phyloP scores from a whole-genome alignment of 2,888 invertebrate genomes.

The Linnaemya tessellans region DNA sequence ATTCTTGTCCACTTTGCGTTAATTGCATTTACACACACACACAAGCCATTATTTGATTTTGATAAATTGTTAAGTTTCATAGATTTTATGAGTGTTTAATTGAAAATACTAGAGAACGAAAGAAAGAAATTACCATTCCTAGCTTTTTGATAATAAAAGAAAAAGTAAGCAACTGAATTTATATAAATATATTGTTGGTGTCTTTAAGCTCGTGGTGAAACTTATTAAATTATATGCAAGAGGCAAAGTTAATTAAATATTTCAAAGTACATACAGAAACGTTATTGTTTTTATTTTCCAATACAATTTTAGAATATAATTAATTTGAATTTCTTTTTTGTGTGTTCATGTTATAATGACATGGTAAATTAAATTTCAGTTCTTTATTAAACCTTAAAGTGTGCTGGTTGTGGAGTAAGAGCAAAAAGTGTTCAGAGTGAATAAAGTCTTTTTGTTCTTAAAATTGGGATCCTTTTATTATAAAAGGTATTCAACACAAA shows the following conservation, averaged over 20 bases:
- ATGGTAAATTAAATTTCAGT: slow-evolving; percentile 31
- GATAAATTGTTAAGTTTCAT: slow-evolving; percentile 48
- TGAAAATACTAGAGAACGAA: slow-evolving; percentile 12
- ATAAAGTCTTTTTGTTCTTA: background rate
- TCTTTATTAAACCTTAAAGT: slow-evolving; percentile 42
- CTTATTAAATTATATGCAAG: slow-evolving; percentile 54
- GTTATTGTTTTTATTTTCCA: background rate
- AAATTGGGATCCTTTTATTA: background rate
- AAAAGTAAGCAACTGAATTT: slow-evolving; percentile 1
- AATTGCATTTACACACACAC: background rate
- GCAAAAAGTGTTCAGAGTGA: slow-evolving; percentile 19
- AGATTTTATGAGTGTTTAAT: slow-evolving; percentile 41
- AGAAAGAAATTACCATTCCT: slow-evolving; percentile 45
- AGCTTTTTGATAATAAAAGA: background rate
- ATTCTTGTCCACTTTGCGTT: slow-evolving; percentile 15
- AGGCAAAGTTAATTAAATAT: slow-evolving; percentile 49
- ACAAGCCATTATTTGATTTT: slow-evolving; percentile 28
- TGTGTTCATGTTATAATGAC: background rate
- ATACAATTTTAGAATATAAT: slow-evolving; percentile 16
- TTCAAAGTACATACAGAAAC: slow-evolving; percentile 1
- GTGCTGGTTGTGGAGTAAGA: slow-evolving; percentile 8
- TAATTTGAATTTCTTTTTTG: background rate
- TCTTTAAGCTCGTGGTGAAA: slow-evolving; percentile 51
- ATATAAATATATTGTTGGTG: slow-evolving; percentile 21
- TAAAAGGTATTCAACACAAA: slow-evolving; percentile 20